A percentile compares a stretch with the other conserved stretches of the same genome.
Evolutionary conservation across 2,113 vertebrate genomes (phyloP).

Genomic region (Scophthalmus maximus): DNA sequence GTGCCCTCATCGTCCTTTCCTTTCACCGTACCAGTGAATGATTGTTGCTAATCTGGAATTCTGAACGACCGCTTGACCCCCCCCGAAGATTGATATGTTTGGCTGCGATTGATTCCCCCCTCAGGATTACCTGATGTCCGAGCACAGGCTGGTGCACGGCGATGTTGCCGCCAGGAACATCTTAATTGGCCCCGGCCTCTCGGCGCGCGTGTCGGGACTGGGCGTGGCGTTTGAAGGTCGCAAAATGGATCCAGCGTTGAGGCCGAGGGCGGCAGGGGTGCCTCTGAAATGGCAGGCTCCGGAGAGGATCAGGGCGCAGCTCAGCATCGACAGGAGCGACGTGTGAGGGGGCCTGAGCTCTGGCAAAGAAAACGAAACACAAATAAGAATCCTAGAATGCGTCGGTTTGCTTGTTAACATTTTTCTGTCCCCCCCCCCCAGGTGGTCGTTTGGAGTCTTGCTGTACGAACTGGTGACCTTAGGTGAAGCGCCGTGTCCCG

Average conservation of each 20-base stretch:
- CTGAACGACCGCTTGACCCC: neutral
- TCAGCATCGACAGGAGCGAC: conserved; percentile 75
- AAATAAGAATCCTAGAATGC: neutral
- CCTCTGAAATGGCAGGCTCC: conserved; percentile 82
- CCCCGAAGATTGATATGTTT: conserved; percentile 19
- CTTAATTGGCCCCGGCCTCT: conserved; percentile 74
- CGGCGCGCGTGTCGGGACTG: conserved; percentile 75
- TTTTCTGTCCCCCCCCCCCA: conserved; percentile 16
- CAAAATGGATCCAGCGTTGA: conserved; percentile 48
- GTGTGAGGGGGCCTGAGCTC: conserved; percentile 72
- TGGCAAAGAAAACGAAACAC: neutral
- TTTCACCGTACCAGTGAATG: neutral
- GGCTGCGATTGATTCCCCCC: conserved; percentile 18
- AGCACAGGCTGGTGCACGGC: conserved; percentile 76
- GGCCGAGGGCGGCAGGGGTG: conserved; percentile 58
- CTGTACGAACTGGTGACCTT: conserved; percentile 81
- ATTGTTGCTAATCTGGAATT: conserved; percentile 2
- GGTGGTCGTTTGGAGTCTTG: conserved; percentile 83
- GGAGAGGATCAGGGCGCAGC: conserved; percentile 73
- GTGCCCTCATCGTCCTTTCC: neutral
- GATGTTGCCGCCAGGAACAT: conserved; percentile 79
- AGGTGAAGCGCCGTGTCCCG: conserved; percentile 60
- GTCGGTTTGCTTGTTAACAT: neutral
- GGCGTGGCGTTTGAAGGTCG: conserved; percentile 71
- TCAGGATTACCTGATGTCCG: conserved; percentile 80